Evolutionary conservation across 2,113 vertebrate species (phyloP).

Genomic region (Rattus rattus): DNA sequence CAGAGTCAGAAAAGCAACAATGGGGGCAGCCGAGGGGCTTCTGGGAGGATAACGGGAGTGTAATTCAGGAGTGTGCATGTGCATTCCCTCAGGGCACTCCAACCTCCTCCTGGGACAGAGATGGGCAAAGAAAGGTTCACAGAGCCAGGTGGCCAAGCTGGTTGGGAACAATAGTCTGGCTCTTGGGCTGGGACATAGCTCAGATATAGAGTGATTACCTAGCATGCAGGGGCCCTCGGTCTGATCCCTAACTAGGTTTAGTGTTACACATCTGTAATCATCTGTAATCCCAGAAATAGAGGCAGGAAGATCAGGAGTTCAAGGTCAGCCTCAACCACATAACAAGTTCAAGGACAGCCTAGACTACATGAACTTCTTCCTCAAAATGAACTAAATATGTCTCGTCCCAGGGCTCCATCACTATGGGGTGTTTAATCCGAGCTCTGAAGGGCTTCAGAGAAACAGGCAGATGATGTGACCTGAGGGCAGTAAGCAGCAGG

Average conservation of each 20-base stretch:
- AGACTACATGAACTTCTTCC: background rate
- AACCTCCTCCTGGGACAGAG: background rate
- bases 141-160: background rate
- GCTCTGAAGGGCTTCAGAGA: background rate
- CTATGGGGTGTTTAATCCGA: background rate
- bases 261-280: background rate
- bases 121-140: background rate
- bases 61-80: background rate
- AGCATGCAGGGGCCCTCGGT: background rate
- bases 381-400: background rate
- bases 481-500: background rate
- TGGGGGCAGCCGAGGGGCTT: background rate
- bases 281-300: background rate
- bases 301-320: background rate
- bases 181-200: background rate
- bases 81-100: background rate
- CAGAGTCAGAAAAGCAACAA: background rate
- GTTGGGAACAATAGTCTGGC: background rate
- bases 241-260: background rate
- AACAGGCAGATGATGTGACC: background rate
- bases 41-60: background rate
- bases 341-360: background rate
- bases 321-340: background rate
- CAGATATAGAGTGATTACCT: background rate
- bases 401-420: background rate